Conservation (phyloP, 2,888 invertebrate species). For the Habrosyne pyritoides region DNA sequence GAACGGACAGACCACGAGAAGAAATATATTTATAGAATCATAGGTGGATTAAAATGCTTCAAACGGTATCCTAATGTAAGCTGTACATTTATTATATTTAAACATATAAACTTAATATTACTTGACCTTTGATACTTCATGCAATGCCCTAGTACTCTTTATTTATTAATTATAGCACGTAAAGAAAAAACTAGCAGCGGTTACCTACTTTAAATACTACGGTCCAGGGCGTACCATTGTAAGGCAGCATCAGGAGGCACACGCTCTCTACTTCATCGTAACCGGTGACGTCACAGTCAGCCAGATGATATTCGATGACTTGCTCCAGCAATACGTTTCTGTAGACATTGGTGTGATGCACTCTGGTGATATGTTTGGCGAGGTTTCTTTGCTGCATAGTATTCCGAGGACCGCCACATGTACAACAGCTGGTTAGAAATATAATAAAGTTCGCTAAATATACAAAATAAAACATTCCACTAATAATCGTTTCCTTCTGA, state of each 20-base stretch:
- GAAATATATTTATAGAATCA: conserved; percentile 80
- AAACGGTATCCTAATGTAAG: conserved; percentile 83
- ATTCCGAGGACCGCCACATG: conserved; percentile 85
- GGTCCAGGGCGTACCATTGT: conserved; percentile 84
- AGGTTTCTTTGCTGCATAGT: conserved; percentile 85
- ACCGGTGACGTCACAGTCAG: conserved; percentile 81
- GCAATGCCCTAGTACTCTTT: not conserved
- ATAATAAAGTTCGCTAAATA: not conserved
- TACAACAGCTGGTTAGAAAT: conserved; percentile 75
- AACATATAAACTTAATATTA: no score
- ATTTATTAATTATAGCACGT: conserved; percentile 67
- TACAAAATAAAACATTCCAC: no score
- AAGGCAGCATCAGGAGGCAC: conserved; percentile 83
- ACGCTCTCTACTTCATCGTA: conserved; percentile 86
- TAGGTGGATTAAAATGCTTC: conserved; percentile 86
- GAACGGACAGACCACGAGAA: conserved; percentile 85
- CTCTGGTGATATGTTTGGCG: conserved; percentile 86
- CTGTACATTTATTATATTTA: conserved; percentile 10
- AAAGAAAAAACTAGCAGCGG: conserved; percentile 84
- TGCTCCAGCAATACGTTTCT: conserved; percentile 69
- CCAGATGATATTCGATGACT: conserved; percentile 76
- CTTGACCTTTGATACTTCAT: no score
- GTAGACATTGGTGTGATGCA: conserved; percentile 79
- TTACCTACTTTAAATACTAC: conserved; percentile 85
- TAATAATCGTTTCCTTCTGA: no score